A percentile compares a stretch with the other conserved stretches of the same genome.
Evolutionary conservation across 2,797 vertebrate species (phyloP).

Genomic region (Poecilia velifera): DNA sequence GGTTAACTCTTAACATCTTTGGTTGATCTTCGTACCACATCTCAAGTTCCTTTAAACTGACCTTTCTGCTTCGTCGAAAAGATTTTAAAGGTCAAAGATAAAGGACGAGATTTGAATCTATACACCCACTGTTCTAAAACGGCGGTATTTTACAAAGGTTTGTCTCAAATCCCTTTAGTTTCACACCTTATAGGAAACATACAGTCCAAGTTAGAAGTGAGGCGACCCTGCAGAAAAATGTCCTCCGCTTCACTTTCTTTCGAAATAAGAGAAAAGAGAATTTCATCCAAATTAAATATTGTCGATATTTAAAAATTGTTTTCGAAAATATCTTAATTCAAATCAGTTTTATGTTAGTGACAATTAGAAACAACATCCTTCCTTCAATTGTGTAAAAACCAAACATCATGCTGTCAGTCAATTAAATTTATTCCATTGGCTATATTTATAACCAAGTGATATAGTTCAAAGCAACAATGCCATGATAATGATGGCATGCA

Average conservation of each 20-base stretch:
- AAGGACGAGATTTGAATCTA: constrained; percentile 21
- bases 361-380: background rate
- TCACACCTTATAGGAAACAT: constrained; percentile 10
- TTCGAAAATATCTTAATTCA: background rate
- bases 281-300: background rate
- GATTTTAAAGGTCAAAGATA: constrained; percentile 48
- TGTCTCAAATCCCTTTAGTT: constrained; percentile 3
- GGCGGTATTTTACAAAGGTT: constrained; percentile 10
- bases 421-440: background rate
- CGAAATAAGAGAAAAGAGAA: background rate
- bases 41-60: constrained; percentile 23
- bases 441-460: background rate
- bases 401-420: background rate
- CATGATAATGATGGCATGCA: background rate
- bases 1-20: constrained; percentile 11
- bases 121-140: constrained; percentile 19
- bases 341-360: background rate
- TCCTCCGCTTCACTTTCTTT: background rate
- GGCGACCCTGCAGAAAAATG: background rate
- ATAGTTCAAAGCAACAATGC: background rate
- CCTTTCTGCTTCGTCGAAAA: constrained; percentile 19
- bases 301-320: background rate
- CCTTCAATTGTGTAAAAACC: background rate
- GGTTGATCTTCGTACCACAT: constrained; percentile 18
- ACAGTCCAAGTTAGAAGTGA: constrained; percentile 6